These are phyloP conservation scores for Drosophila baimaii DNA, from an alignment of 1,140 invertebrate genomes.

Conservation along the genomic window DNA sequence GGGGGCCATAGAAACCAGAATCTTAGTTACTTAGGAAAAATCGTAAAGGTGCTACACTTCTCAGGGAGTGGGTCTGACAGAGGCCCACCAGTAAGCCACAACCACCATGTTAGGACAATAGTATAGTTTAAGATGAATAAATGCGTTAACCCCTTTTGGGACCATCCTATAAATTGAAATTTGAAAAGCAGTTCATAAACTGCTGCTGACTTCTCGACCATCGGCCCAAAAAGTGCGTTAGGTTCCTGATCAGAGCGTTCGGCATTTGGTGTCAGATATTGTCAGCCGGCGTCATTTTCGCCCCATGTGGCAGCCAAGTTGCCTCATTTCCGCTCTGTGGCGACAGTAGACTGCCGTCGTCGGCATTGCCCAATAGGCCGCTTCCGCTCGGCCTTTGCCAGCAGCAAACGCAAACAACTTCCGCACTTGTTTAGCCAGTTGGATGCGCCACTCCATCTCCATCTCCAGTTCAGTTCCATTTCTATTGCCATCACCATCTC, in stretches of 20 bases:
- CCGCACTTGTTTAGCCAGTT: conserved; percentile 73
- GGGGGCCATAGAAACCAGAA: conserved; percentile 83
- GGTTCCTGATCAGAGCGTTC: conserved; percentile 14
- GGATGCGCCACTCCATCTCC: conserved; percentile 26
- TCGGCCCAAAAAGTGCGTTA: conserved; percentile 14
- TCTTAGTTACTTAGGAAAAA: conserved; percentile 20
- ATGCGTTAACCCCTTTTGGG: background rate
- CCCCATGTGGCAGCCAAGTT: conserved; percentile 77
- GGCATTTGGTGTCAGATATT: conserved; percentile 29
- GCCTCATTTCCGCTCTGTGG: conserved; percentile 76
- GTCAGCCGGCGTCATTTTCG: conserved; percentile 51
- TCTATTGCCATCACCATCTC: conserved; percentile 8
- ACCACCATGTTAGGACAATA: conserved; percentile 35
- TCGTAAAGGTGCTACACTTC: conserved; percentile 64
- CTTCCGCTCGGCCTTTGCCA: conserved; percentile 74
- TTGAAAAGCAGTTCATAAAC: background rate
- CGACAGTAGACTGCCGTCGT: conserved; percentile 63
- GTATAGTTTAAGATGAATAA: conserved; percentile 43
- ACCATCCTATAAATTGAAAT: background rate
- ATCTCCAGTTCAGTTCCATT: conserved; percentile 4
- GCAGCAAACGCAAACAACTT: conserved; percentile 74
- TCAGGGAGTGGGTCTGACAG: conserved; percentile 57
- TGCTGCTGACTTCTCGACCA: background rate
- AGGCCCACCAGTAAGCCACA: conserved; percentile 11
- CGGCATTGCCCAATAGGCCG: conserved; percentile 61